A percentile compares a stretch with the other conserved stretches of the same genome.
Conservation (phyloP, 2,797 vertebrate species). For the Antrozous pallidus region DNA sequence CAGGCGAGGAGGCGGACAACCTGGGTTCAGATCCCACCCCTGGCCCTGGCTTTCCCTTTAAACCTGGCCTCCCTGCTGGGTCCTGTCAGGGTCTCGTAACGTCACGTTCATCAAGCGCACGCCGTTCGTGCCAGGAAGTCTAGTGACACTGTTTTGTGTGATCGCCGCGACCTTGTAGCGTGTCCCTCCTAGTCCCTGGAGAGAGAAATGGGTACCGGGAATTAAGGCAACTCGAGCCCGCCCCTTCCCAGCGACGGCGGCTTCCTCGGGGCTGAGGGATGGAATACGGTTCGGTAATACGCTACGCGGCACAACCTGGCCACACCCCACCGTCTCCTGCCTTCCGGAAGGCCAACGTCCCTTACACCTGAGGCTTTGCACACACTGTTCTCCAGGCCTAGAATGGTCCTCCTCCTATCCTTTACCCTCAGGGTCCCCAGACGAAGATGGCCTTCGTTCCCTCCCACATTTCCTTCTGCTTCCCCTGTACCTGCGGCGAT, state of each 20-base stretch:
- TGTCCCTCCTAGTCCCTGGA: not conserved
- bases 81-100: not conserved
- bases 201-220: not conserved
- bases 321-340: not conserved
- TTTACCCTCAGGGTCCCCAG: not conserved
- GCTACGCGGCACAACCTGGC: accelerated
- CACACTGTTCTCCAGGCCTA: not conserved
- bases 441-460: not conserved
- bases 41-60: not conserved
- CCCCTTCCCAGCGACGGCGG: not conserved
- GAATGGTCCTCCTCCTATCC: not conserved
- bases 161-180: not conserved
- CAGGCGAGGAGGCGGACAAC: not conserved
- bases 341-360: not conserved
- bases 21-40: not conserved
- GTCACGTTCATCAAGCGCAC: not conserved
- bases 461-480: not conserved
- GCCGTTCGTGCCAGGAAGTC: not conserved
- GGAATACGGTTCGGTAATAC: accelerated
- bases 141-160: not conserved
- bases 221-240: not conserved
- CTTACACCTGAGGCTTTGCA: not conserved
- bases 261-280: not conserved
- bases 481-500: not conserved
- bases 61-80: not conserved